Evolutionary conservation across 2,113 vertebrate genomes (phyloP), one percentile per base, ranked within the genome.

Genomic region (Podilymbus podiceps): DNA sequence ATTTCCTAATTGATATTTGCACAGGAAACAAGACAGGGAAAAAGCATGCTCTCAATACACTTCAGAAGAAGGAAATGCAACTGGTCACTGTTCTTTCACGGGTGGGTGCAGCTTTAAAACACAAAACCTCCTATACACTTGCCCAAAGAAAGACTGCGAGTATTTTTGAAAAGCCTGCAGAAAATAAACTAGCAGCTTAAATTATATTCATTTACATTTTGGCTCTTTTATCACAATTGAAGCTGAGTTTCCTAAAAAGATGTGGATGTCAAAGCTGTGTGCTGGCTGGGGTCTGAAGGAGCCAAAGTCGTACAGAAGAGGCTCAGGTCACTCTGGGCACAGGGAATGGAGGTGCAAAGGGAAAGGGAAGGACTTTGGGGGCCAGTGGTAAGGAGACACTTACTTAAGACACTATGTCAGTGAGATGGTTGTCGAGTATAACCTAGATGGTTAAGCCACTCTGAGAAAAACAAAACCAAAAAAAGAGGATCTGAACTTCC

Each of bases 81-180:
- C 5, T 1, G 0, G 24, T n/a, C 15, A 22, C 33, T 64, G 30
- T 3, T 86, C 30, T 52, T 58, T n/a, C 25, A 68, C 4, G 12
- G 12, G n/a, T 49, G 16, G 4, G 15, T n/a, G 19, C 24, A 50
- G 14, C 52, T 63, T n/a, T 50, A 86, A 83, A 88, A 3, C 44
- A 22, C 55, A 3, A 52, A 30, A 63, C 11, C 14, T 8, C 23
- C 12, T 28, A 23, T 13, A 56, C 8, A 42, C 22, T 24, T 59
- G 24, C 25, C 11, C 0, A 0, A 56, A 72, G 14, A 33, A 72
- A 27, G 47, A 40, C 0, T 23, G 24, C 13, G 19, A 63, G 9
- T 28, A 28, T 40, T 83, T 17, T 17, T n/a, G 44, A 49, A 79
- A 86, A 67, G 23, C 19, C 35, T 55, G 58, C 6, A 78, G 28